Evolutionary conservation across 2,888 invertebrate genomes (phyloP), one percentile per base, ranked within the genome.

Genomic region (Latheticus oryzae): DNA sequence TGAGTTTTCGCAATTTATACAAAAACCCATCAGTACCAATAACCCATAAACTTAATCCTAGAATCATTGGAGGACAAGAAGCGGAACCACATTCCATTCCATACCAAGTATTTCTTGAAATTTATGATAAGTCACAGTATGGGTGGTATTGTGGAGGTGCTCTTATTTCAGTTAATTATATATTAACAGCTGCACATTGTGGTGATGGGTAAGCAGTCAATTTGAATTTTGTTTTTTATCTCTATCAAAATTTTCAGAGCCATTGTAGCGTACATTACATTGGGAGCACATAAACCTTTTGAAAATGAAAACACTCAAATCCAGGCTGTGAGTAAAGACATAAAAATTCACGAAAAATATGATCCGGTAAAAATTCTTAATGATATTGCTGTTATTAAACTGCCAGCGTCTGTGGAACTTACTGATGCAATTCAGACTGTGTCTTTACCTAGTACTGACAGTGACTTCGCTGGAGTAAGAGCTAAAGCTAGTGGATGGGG

Each of bases 401-500:
- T 68, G n/a, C 61, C 62, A n/a, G 7, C 5, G 3, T 1, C 59
- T 2, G 51, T 65, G 8, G 9, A 24, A 11, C 30, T 57, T 5
- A 64, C 38, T 16, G 33, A 51, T n/a, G 32, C 51, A 5, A 60
- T 67, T 9, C n/a, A 43, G 5, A 5, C 30, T 3, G 30, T 43
- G 5, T 11, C 5, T 5, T 7, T 30, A 1, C 30, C 30, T 7
- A 11, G 11, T 8, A 11, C n/a, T n/a, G 5, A 12, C 5, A 37
- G 30, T 12, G 21, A 19, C 15, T 55, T 17, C 9, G 45, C 11
- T 43, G 63, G 59, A n/a, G 12, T 16, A 8, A 43, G n/a, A 9
- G 63, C 43, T 0, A 61, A 45, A 45, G 47, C 62, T 3, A 65
- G 65, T 30, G 65, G 65, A 2, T 66, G 66, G 66, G 66, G 66